phyloP scores from a whole-genome alignment of 2,888 invertebrate genomes.

The Gari tellinella region DNA sequence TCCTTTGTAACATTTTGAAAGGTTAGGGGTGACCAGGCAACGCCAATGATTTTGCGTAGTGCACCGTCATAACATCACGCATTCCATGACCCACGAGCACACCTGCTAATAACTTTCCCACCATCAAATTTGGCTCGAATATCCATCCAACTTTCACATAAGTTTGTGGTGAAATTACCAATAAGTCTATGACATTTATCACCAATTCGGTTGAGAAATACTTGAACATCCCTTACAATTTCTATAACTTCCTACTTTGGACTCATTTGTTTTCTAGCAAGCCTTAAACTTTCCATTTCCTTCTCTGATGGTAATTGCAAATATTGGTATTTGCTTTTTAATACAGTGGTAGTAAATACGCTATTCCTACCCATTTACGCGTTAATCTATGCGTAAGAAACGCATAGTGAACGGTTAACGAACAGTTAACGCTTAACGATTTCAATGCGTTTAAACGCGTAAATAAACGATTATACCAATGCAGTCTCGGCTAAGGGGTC shows the following conservation, averaged over 20 bases:
- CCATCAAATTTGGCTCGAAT: constrained; percentile 53
- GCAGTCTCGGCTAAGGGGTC: too few species aligned
- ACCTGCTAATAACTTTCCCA: constrained; percentile 42
- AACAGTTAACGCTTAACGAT: too few species aligned
- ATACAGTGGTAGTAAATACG: too few species aligned
- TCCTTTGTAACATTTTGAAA: too few species aligned
- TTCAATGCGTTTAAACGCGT: too few species aligned
- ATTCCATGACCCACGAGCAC: constrained; percentile 37
- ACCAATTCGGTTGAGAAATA: too few species aligned
- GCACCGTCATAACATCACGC: constrained; percentile 39
- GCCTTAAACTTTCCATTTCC: background rate
- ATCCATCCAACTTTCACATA: constrained; percentile 51
- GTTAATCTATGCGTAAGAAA: too few species aligned
- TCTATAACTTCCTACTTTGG: background rate
- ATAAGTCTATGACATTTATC: too few species aligned
- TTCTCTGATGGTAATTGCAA: constrained; percentile 24
- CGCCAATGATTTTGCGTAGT: constrained; percentile 29
- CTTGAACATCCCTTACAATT: constrained; percentile 42
- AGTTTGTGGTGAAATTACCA: too few species aligned
- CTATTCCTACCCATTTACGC: too few species aligned
- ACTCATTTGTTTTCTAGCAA: background rate
- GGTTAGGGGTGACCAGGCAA: constrained; percentile 24
- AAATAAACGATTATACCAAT: too few species aligned
- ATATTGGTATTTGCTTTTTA: constrained; percentile 12
- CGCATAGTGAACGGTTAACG: too few species aligned